These are phyloP conservation scores for Drosophila sturtevanti DNA, from an alignment of 1,140 invertebrate genomes.

Conservation along the genomic window DNA sequence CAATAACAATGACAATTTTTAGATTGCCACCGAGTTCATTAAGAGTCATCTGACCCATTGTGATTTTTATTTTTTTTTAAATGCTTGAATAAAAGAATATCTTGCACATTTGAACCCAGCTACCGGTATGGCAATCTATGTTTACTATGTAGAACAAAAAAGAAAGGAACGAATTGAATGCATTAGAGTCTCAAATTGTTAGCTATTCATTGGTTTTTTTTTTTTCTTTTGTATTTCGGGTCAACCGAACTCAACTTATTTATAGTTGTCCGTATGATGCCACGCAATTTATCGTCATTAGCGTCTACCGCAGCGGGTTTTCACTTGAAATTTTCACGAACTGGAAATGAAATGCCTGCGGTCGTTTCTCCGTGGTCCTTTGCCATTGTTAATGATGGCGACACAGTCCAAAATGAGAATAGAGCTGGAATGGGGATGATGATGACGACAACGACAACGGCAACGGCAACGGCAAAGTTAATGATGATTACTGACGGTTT, in stretches of 20 bases:
- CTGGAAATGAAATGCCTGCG: conserved; percentile 73
- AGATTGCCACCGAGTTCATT: no score
- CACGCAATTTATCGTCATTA: conserved; percentile 79
- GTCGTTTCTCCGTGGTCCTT: conserved; percentile 39
- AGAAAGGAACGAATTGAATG: background rate
- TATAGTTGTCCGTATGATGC: conserved; percentile 58
- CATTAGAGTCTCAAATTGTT: background rate
- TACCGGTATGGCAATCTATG: background rate
- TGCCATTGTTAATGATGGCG: conserved; percentile 63
- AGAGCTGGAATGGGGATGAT: background rate
- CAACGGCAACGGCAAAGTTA: conserved; percentile 62
- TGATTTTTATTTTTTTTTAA: no score
- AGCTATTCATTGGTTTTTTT: conserved; percentile 7
- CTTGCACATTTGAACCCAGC: background rate
- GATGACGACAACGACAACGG: conserved; percentile 13
- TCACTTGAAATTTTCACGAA: conserved; percentile 76
- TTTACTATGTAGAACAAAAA: background rate
- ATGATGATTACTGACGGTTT: conserved; percentile 81
- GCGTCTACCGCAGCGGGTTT: conserved; percentile 61
- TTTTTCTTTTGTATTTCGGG: background rate
- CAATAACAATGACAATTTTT: no score
- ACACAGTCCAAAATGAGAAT: conserved; percentile 24
- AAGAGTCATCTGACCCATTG: no score
- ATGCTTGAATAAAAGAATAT: no score
- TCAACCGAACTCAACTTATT: conserved; percentile 68